Base-by-base conservation (phyloP, 2,113 vertebrate genomes). In the Apus apus region DNA sequence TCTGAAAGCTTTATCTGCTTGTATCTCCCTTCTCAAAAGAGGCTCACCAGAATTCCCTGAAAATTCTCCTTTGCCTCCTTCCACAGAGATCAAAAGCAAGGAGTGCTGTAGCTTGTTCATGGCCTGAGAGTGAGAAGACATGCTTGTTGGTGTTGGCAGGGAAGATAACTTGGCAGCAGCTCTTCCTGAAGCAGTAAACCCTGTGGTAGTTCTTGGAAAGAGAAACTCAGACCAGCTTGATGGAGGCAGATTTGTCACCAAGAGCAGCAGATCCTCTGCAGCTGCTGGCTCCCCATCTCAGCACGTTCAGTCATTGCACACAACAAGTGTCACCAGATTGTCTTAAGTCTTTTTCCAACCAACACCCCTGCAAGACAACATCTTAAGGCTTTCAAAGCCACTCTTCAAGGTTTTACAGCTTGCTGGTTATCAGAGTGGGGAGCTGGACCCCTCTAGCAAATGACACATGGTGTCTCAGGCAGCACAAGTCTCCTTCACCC, bases 261-360 rank as follows among this genome's bases (percentile, higher is more conserved):
- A 43, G 40, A 43, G 54, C 34, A 46, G 18, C 46, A 19, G 48
- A 36, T 67, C 34, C 25, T 61, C 45, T 74, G 66, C 58, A 50
- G 6, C 40, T 45, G 48, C 70, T 68, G 43, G 27, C 43, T 57
- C 54, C 22, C 1, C 27, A 2, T 21, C 40, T 45, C 40, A 30
- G 16, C 20, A 0, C 4, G n/a, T 13, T 40, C 6, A 11, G 23
- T 60, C 1, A 3, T 26, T 50, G 32, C 43, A 29, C 32, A 9
- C 65, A 40, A 26, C 57, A 34, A 26, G 18, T 1, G 36, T 77
- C 65, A 10, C 0, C 4, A 50, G 22, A 27, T n/a, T 71, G 18
- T 56, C 19, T 30, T 30, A 46, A 53, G 62, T 22, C 32, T 62
- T 64, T 68, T 70, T 50, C 36, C 26, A 43, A n/a, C 30, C 26